Conservation (phyloP, 1,140 invertebrate genomes). For the Chrysoperla carnea region DNA sequence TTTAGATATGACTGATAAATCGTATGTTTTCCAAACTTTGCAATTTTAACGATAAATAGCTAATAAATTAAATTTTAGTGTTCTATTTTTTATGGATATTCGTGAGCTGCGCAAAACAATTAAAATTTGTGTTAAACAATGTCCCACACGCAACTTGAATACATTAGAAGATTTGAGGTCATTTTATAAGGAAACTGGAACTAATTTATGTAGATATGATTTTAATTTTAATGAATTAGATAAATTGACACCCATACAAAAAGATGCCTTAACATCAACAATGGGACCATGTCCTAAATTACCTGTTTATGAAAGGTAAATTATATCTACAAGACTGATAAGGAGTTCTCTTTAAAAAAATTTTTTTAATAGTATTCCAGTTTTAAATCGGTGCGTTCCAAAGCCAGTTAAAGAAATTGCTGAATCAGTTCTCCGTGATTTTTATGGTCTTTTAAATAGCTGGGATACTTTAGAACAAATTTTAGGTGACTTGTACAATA, state of each 20-base stretch:
- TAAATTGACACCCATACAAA: constrained; percentile 2
- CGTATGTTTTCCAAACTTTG: constrained; percentile 22
- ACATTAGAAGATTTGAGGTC: constrained; percentile 45
- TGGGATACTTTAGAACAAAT: constrained; percentile 79
- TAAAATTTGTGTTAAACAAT: constrained; percentile 79
- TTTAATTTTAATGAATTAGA: constrained; percentile 34
- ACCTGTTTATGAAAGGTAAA: constrained; percentile 46
- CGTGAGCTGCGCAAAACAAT: constrained; percentile 54
- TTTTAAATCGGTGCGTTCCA: constrained; percentile 78
- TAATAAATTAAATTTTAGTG: constrained; percentile 27
- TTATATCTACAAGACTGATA: neutral
- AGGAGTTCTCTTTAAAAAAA: neutral
- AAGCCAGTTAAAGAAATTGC: constrained; percentile 39
- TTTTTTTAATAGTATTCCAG: constrained; percentile 34
- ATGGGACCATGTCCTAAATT: constrained; percentile 52
- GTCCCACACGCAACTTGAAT: constrained; percentile 49
- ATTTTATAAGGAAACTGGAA: constrained; percentile 57
- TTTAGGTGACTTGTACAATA: constrained; percentile 69
- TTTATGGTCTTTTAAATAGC: constrained; percentile 68
- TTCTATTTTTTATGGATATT: constrained; percentile 71
- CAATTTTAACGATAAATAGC: too few relatives aligned
- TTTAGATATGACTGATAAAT: constrained; percentile 60
- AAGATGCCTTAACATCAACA: constrained; percentile 9
- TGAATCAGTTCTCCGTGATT: constrained; percentile 39
- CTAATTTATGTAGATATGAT: constrained; percentile 56